Conservation (phyloP, 2,797 vertebrate genomes). For the Scleropages formosus region DNA sequence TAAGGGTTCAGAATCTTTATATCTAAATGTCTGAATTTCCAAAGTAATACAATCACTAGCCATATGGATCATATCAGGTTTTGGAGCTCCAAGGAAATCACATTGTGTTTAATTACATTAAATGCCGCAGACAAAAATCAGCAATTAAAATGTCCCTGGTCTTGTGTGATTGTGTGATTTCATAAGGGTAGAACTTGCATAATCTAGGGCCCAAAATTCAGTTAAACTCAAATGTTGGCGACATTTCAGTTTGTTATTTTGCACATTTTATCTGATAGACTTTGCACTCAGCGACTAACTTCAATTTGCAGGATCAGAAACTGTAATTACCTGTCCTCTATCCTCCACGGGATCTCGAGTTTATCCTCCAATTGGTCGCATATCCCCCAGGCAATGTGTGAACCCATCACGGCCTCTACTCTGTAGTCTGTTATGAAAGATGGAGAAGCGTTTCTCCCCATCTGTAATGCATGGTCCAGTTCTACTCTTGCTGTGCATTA, state of each 20-base stretch:
- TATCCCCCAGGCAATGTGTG: constrained; percentile 30
- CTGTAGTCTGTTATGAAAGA: neutral
- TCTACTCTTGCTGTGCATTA: neutral
- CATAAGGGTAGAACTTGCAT: constrained; percentile 13
- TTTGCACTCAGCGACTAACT: constrained; percentile 22
- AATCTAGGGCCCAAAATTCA: neutral
- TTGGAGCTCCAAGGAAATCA: too few species aligned
- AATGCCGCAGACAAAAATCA: neutral
- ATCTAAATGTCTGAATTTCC: too few species aligned
- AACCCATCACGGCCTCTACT: constrained; percentile 1
- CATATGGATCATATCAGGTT: too few species aligned
- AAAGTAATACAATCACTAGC: too few species aligned
- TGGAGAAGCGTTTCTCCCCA: neutral
- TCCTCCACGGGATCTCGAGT: constrained; percentile 33
- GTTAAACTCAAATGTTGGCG: constrained; percentile 5
- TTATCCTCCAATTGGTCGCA: constrained; percentile 29
- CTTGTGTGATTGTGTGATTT: constrained; percentile 8
- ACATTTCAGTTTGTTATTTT: constrained; percentile 22
- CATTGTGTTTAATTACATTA: too few species aligned
- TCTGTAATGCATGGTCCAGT: neutral
- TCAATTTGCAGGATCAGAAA: constrained; percentile 48
- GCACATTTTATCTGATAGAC: constrained; percentile 25
- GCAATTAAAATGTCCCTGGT: neutral
- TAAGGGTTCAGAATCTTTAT: too few species aligned
- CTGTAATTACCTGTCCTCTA: constrained; percentile 42